Percentiles rank a stretch among this genome's conserved stretches.
Conservation (phyloP, 2,888 invertebrate species). For the Crioceris asparagi region DNA sequence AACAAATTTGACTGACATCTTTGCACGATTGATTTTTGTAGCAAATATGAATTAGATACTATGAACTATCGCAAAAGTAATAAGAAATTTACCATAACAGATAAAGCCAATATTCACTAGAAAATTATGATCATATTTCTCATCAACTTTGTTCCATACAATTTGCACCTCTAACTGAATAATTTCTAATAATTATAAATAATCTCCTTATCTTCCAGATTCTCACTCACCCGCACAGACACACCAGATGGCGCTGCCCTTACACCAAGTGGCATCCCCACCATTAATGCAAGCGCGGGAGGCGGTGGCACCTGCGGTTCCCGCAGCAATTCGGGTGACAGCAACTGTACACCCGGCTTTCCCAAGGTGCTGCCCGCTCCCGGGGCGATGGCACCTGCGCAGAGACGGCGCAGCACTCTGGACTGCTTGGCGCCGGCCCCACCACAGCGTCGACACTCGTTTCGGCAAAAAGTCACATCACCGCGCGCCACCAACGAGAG, state of each 20-base stretch:
- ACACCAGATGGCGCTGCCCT: no score
- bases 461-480: constrained; percentile 38
- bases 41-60: no score
- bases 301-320: constrained; percentile 22
- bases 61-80: no score
- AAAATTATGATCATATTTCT: no score
- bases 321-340: constrained; percentile 37
- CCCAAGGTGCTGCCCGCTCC: constrained; percentile 64
- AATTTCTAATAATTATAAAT: no score
- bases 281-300: background rate
- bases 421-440: constrained; percentile 40
- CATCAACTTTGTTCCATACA: no score
- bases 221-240: constrained; percentile 34
- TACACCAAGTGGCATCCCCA: constrained; percentile 15
- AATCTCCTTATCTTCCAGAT: no score
- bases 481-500: constrained; percentile 47
- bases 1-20: no score
- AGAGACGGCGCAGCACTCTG: constrained; percentile 49
- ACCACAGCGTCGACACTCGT: constrained; percentile 40
- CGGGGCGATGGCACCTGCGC: constrained; percentile 47
- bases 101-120: no score
- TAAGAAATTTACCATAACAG: no score
- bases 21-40: no score
- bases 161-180: no score
- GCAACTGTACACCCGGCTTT: constrained; percentile 45